Evolutionary conservation across 2,113 vertebrate species (phyloP), one percentile per base, ranked within the genome.

Genomic region (Chloropsis cyanopogon): DNA sequence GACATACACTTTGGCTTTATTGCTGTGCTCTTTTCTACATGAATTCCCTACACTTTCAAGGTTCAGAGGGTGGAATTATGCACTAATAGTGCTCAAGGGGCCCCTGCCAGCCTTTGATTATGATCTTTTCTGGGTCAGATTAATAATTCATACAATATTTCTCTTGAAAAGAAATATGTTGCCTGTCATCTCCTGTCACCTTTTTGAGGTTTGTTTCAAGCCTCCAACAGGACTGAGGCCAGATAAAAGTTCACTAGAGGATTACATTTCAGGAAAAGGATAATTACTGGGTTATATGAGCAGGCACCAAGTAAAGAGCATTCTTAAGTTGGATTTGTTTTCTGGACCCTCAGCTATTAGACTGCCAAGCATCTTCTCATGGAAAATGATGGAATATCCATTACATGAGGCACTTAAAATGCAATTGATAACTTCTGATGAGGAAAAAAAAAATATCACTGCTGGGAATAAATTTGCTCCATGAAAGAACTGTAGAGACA

Each of bases 121-220:
- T 80, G 80, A 92, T 96, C 42, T 96, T 97, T 97, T 97, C 95
- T 97, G 92, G 96, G 97, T 96, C 97, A 96, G 63, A 88, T 97
- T 96, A 97, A 97, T 96, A 97, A 96, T 97, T 96, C 90, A 98
- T 95, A 26, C 23, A 44, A 21, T 91, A 88, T 95, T 95, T 93
- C 60, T 70, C 78, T 80, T 91, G 88, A 95, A 93, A 96, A 72
- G 41, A 89, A 84, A 53, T 87, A 66, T 35, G 84, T 64, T 61
- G 71, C 61, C 56, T 95, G 94, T 89, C 90, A 82, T 83, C 59
- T 86, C 39, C 81, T 88, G 94, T 91, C 92, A 86, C 78, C 88
- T 92, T 82, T 91, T 82, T 71, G 88, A 81, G 68, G 82, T 47
- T 94, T 93, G 57, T 87, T 95, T 90, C 42, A 42, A 61, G 60